Percentiles rank a stretch among this genome's conserved stretches.
These are phyloP conservation scores for Aphelinus atriplicis DNA, from an alignment of 1,140 invertebrate genomes.

Conservation along the genomic window DNA sequence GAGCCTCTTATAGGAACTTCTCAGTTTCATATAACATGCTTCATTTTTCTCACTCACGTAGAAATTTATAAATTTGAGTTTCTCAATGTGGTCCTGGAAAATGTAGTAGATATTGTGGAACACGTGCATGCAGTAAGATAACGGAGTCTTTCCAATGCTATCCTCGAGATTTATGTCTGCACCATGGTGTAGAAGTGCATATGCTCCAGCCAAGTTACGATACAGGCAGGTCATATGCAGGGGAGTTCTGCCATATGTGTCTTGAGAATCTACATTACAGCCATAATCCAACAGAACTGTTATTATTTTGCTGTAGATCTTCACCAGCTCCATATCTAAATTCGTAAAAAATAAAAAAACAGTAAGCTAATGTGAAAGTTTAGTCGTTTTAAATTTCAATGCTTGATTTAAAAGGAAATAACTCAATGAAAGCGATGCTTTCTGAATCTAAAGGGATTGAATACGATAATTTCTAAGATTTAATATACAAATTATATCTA, in stretches of 20 bases:
- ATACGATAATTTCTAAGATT: too few relatives aligned
- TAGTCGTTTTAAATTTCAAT: background rate
- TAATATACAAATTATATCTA: background rate
- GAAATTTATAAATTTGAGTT: background rate
- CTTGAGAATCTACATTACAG: background rate
- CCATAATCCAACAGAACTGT: background rate
- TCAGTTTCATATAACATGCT: background rate
- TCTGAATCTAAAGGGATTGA: too few relatives aligned
- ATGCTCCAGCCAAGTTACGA: conserved; percentile 5
- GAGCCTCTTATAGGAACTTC: background rate
- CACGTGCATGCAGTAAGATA: conserved; percentile 1
- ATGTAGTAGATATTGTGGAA: conserved; percentile 14
- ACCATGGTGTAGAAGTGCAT: conserved; percentile 12
- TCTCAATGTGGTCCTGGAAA: conserved; percentile 15
- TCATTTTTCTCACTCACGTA: conserved; percentile 1
- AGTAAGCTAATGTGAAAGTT: background rate
- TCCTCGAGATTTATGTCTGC: conserved; percentile 18
- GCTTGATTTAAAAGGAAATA: too few relatives aligned
- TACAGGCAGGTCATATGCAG: background rate
- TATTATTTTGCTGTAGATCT: conserved; percentile 1
- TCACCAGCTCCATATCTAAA: conserved; percentile 12
- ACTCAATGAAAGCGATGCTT: too few relatives aligned
- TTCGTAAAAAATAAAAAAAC: background rate
- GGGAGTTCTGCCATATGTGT: background rate
- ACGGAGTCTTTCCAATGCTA: background rate